A percentile compares a stretch with the other conserved stretches of the same genome.
Conservation (phyloP, 2,113 vertebrate species). For the Neoarius graeffei region DNA sequence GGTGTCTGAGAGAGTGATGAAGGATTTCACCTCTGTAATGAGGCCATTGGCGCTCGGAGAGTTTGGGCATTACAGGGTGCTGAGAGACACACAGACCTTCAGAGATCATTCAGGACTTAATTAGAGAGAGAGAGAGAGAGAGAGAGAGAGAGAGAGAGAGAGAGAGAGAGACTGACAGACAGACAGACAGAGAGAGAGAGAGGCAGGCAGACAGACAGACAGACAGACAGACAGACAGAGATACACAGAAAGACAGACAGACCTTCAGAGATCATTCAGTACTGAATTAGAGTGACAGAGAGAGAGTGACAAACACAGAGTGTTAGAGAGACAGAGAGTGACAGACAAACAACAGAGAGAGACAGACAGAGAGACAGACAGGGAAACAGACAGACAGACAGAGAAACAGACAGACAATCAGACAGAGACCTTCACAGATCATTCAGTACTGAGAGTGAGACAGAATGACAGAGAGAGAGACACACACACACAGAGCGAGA, state of each 20-base stretch:
- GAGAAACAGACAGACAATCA: not conserved
- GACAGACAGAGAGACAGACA: not conserved
- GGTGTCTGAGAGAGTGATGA: not conserved
- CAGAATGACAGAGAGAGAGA: not conserved
- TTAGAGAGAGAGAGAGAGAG: constrained; percentile 4
- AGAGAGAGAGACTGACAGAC: not conserved
- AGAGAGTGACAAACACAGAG: not conserved
- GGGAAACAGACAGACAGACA: not conserved
- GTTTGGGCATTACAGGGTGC: constrained; percentile 48
- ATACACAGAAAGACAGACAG: not conserved
- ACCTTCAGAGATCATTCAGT: not conserved
- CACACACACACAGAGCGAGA: not conserved
- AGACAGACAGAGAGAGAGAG: not conserved
- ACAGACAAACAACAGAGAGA: not conserved
- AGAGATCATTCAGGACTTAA: constrained; percentile 34
- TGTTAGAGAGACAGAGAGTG: not conserved
- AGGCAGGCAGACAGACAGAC: too few species aligned
- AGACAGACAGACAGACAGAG: too few species aligned
- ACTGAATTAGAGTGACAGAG: not conserved
- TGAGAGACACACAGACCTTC: constrained; percentile 46
- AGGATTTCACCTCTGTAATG: constrained; percentile 21
- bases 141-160: not conserved
- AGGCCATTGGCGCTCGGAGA: not conserved
- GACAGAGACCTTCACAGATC: not conserved
- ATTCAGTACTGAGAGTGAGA: not conserved